Evolutionary conservation across 2,888 invertebrate genomes (phyloP).

Genomic region (Drosophila ustulata): DNA sequence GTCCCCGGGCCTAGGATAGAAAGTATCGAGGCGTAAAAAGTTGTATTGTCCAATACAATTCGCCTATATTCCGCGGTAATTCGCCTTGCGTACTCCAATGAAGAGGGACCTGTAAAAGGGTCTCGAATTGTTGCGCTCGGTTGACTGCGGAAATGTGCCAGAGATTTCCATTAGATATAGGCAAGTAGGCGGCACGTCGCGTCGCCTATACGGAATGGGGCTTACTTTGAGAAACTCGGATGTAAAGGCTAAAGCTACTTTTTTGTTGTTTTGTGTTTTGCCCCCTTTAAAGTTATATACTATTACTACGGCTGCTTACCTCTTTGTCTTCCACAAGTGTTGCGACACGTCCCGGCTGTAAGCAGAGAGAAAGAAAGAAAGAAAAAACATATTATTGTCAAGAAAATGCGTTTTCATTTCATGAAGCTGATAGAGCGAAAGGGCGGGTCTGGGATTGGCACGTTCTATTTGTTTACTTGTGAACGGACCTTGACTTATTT

Average conservation of each 20-base stretch:
- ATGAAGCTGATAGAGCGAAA: not conserved
- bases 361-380: conserved; percentile 53
- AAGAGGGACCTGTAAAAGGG: conserved; percentile 72
- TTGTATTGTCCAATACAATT: conserved; percentile 34
- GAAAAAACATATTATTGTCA: conserved; percentile 8
- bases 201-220: conserved; percentile 79
- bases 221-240: conserved; percentile 77
- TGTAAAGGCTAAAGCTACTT: conserved; percentile 48
- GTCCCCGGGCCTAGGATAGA: conserved; percentile 85
- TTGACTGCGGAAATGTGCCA: conserved; percentile 84
- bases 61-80: conserved; percentile 84
- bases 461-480: conserved; percentile 39
- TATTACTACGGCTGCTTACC: conserved; percentile 85
- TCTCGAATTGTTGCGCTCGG: conserved; percentile 78
- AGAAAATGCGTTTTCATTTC: conserved; percentile 19
- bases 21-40: conserved; percentile 84
- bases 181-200: conserved; percentile 65
- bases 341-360: conserved; percentile 96
- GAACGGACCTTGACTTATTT: conserved; percentile 62
- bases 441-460: conserved; percentile 8
- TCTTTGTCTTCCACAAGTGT: conserved; percentile 92
- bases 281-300: not conserved
- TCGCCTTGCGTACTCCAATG: conserved; percentile 73
- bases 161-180: conserved; percentile 80
- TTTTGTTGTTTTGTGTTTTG: conserved; percentile 25